These are phyloP conservation scores for Hoplias malabaricus DNA, from an alignment of 2,113 vertebrate genomes.

Conservation along the genomic window DNA sequence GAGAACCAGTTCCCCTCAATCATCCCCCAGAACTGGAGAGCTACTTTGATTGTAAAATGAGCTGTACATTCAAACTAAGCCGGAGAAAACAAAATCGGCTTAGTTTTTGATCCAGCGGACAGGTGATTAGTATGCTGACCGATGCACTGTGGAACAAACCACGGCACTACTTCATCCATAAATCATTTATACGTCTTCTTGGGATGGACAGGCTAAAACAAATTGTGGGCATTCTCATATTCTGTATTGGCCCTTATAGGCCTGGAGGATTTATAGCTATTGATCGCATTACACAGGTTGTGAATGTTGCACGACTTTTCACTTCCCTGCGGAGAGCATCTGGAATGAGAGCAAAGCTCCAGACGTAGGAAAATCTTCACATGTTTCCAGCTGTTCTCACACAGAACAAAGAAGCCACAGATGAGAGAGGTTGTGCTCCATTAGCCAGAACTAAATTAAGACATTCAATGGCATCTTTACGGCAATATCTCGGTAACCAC, in stretches of 20 bases:
- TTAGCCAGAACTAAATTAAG: constrained; percentile 43
- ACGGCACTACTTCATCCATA: constrained; percentile 37
- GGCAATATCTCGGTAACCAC: no score
- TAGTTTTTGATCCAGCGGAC: constrained; percentile 9
- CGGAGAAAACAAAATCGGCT: neutral
- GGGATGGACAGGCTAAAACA: constrained; percentile 24
- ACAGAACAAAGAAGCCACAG: constrained; percentile 2
- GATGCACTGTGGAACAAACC: constrained; percentile 7
- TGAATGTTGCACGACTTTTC: constrained; percentile 26
- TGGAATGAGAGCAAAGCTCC: constrained; percentile 16
- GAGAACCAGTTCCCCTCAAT: no score
- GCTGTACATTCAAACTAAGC: neutral
- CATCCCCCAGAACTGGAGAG: no score
- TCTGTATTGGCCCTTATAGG: constrained; percentile 26
- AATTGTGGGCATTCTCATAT: constrained; percentile 34
- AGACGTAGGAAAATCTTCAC: constrained; percentile 32
- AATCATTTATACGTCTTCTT: constrained; percentile 40
- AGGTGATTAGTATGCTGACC: constrained; percentile 26
- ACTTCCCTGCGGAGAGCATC: neutral
- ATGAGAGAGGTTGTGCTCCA: constrained; percentile 22
- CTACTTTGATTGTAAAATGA: neutral
- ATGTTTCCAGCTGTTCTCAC: constrained; percentile 34
- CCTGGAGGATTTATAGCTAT: constrained; percentile 43
- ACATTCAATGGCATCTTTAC: constrained; percentile 24
- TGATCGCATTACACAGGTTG: constrained; percentile 44